These are phyloP conservation scores for Ibidorhyncha struthersii DNA, from an alignment of 2,113 vertebrate genomes.

Conservation along the genomic window DNA sequence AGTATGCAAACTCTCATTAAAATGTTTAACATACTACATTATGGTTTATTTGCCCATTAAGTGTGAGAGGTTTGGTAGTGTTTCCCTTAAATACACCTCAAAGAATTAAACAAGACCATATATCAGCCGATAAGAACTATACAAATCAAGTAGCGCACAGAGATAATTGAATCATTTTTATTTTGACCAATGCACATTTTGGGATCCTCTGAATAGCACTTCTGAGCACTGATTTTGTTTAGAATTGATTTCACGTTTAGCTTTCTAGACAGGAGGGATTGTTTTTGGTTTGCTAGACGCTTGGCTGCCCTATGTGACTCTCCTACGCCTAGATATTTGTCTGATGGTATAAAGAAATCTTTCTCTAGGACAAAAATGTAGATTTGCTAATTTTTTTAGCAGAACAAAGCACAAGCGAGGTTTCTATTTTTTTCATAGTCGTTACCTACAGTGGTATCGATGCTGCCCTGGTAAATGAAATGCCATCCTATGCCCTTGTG, in stretches of 20 bases:
- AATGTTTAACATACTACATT: background rate
- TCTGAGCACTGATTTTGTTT: background rate
- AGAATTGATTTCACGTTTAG: background rate
- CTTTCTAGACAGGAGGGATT: background rate
- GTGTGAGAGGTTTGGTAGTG: background rate
- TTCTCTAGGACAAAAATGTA: background rate
- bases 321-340: background rate
- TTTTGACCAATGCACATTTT: background rate
- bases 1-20: background rate
- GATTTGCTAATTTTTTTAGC: background rate
- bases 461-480: background rate
- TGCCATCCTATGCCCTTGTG: too few relatives aligned
- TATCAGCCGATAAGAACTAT: background rate
- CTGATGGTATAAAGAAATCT: background rate
- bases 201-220: background rate
- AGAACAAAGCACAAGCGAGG: background rate
- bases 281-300: background rate
- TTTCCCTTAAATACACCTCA: background rate
- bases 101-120: background rate
- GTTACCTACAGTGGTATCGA: too few relatives aligned
- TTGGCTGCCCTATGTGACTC: background rate
- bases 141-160: background rate
- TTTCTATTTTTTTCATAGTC: background rate
- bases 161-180: background rate
- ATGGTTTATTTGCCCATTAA: background rate